Evolutionary conservation across 2,797 vertebrate species (phyloP).

Genomic region (Margarornis squamiger): DNA sequence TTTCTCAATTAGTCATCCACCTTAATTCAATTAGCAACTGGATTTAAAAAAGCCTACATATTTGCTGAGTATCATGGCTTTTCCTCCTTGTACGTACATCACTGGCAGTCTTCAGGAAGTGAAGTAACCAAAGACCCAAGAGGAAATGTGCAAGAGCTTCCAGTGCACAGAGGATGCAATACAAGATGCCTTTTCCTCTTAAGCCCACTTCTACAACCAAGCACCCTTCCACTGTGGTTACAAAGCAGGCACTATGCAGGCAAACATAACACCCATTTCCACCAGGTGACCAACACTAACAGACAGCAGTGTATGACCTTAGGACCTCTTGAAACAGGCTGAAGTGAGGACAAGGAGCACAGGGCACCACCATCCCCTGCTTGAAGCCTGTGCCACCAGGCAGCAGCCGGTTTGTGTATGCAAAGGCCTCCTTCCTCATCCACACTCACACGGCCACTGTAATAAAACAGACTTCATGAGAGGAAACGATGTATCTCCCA

Average conservation of each 20-base stretch:
- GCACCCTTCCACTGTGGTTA: not conserved
- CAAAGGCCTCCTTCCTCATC: not conserved
- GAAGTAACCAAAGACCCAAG: not conserved
- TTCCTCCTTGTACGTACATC: not conserved
- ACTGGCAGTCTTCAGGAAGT: not conserved
- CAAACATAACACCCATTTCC: not conserved
- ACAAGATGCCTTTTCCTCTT: not conserved
- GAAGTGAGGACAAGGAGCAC: rapidly evolving
- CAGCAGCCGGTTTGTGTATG: not conserved
- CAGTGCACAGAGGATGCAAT: not conserved
- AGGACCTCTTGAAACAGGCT: not conserved
- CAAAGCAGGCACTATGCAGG: rapidly evolving
- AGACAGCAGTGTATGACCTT: not conserved
- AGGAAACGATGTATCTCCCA: not conserved
- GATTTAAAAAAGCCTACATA: not conserved
- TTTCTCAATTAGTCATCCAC: not conserved
- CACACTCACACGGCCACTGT: not conserved
- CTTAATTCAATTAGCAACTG: not conserved
- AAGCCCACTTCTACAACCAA: not conserved
- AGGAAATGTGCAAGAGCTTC: not conserved
- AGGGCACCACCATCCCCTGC: not conserved
- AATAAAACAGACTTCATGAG: not conserved
- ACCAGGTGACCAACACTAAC: rapidly evolving
- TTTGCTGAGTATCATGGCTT: not conserved
- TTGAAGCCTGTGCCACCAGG: not conserved